Conservation (phyloP, 1,140 invertebrate genomes). For the Drosophila rufa region DNA sequence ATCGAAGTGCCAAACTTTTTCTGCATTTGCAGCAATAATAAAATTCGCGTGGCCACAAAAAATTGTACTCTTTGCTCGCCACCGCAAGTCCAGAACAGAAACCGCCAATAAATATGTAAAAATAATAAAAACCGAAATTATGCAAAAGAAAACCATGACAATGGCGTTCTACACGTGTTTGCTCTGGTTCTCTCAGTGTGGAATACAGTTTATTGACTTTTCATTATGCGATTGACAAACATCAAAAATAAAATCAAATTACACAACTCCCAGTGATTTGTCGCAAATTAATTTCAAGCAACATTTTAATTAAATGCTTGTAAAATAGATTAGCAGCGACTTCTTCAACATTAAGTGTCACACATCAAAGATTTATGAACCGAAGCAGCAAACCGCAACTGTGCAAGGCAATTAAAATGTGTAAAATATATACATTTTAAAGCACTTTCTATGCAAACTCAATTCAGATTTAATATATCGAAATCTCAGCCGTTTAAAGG, state of each 20-base stretch:
- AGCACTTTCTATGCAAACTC: constrained; percentile 41
- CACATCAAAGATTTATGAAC: constrained; percentile 35
- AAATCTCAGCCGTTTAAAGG: constrained; percentile 19
- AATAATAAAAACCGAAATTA: constrained; percentile 5
- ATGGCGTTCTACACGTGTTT: constrained; percentile 44
- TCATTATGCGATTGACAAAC: constrained; percentile 34
- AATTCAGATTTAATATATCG: constrained; percentile 26
- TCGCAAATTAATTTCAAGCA: constrained; percentile 16
- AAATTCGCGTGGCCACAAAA: constrained; percentile 18
- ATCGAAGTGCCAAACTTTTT: constrained; percentile 60
- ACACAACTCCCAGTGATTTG: constrained; percentile 51
- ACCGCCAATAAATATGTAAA: constrained; percentile 31
- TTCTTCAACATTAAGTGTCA: constrained; percentile 16
- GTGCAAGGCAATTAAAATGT: constrained; percentile 28
- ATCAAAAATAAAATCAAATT: constrained; percentile 34
- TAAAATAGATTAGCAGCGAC: neutral
- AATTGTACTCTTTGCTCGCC: neutral
- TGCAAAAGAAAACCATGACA: neutral
- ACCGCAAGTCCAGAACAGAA: constrained; percentile 21
- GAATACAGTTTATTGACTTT: constrained; percentile 62
- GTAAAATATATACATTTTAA: constrained; percentile 3
- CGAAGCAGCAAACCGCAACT: constrained; percentile 11
- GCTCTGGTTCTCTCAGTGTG: constrained; percentile 5
- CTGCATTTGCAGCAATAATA: constrained; percentile 65
- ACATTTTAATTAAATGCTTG: constrained; percentile 22